Evolutionary conservation across 2,888 invertebrate genomes (phyloP).

Genomic region (Gymnosoma rotundatum): DNA sequence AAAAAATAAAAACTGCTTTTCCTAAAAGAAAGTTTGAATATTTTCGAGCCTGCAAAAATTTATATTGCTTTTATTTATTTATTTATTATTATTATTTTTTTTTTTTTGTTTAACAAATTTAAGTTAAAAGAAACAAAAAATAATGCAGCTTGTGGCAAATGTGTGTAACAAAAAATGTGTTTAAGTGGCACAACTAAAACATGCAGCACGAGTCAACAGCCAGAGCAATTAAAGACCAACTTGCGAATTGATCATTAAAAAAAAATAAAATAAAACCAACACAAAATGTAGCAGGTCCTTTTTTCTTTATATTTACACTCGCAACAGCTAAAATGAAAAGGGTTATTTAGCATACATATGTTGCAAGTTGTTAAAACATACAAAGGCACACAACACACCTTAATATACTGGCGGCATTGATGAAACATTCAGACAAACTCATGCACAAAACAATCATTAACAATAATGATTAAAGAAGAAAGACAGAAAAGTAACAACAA

Average conservation of each 20-base stretch:
- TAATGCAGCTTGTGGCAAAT: constrained; percentile 61
- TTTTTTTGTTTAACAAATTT: constrained; percentile 1
- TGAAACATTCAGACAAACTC: constrained; percentile 18
- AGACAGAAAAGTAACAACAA: neutral
- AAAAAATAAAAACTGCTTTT: too few species aligned
- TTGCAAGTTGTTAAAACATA: constrained; percentile 36
- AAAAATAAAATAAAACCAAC: constrained; percentile 8
- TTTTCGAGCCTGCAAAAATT: neutral
- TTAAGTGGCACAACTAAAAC: constrained; percentile 55
- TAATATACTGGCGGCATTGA: constrained; percentile 33
- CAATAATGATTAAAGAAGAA: constrained; percentile 34
- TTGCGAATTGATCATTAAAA: constrained; percentile 56
- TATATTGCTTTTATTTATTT: neutral
- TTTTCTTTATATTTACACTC: constrained; percentile 19
- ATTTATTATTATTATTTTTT: too few species aligned
- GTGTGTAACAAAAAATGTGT: constrained; percentile 15
- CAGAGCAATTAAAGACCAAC: constrained; percentile 64
- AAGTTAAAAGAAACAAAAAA: constrained; percentile 1
- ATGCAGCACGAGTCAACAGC: constrained; percentile 68
- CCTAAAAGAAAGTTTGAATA: neutral
- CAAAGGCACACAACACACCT: constrained; percentile 1
- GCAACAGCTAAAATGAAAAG: constrained; percentile 16
- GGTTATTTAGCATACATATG: constrained; percentile 61
- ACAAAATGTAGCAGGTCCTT: constrained; percentile 62
- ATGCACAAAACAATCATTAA: constrained; percentile 47